Conservation (phyloP, 2,888 invertebrate species). For the Xanthorhoe spadicearia region DNA sequence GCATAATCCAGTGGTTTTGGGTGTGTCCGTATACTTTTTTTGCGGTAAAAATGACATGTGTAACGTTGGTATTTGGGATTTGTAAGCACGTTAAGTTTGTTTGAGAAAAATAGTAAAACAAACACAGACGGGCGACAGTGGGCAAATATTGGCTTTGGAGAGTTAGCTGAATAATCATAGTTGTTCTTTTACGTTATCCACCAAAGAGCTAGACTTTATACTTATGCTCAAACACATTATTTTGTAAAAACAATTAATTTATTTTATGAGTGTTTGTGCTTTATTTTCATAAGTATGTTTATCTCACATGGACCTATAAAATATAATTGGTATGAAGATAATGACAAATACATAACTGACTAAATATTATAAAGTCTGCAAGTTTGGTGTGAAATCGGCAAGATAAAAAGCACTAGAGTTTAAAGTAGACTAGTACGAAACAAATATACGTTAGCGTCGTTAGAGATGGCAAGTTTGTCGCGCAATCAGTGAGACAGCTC, state of each 20-base stretch:
- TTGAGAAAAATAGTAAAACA: constrained; percentile 31
- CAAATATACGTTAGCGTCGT: constrained; percentile 67
- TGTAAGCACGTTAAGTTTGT: constrained; percentile 14
- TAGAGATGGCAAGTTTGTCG: constrained; percentile 58
- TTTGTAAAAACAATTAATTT: constrained; percentile 9
- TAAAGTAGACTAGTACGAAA: constrained; percentile 58
- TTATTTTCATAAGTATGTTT: neutral
- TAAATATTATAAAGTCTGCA: neutral
- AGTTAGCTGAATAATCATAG: constrained; percentile 28
- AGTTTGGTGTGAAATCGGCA: neutral
- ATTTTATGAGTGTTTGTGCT: constrained; percentile 6
- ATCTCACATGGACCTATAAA: neutral
- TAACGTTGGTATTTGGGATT: constrained; percentile 28
- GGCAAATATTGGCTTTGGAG: constrained; percentile 32
- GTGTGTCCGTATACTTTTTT: constrained; percentile 30
- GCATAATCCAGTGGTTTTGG: constrained; percentile 47
- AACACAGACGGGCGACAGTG: constrained; percentile 25
- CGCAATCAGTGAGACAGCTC: constrained; percentile 72
- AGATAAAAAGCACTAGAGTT: constrained; percentile 45
- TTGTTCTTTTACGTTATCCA: constrained; percentile 31
- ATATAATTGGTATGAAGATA: neutral
- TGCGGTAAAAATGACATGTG: constrained; percentile 31
- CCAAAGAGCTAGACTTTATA: constrained; percentile 20
- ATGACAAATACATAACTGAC: neutral
- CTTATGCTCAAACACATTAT: constrained; percentile 6